Percentiles rank a stretch among this genome's conserved stretches.
Conservation (phyloP, 92 coral and sea anemone species). For the Epizoanthus ramosus region DNA sequence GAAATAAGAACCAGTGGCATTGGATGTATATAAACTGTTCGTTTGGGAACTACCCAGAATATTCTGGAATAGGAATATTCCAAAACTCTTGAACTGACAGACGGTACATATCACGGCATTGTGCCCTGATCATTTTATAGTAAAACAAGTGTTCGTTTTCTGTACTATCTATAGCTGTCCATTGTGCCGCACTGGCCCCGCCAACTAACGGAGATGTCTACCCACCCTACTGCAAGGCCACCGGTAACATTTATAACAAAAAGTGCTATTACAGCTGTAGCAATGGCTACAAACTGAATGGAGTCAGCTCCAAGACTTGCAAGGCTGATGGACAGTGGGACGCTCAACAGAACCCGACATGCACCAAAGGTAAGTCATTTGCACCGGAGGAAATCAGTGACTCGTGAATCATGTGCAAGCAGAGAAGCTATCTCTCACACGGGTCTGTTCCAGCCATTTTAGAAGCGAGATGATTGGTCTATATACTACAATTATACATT, state of each 20-base stretch:
- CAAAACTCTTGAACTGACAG: background rate
- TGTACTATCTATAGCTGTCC: slow-evolving; percentile 47
- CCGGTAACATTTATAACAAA: slow-evolving; percentile 63
- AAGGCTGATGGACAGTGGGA: slow-evolving; percentile 72
- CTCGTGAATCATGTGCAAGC: too few relatives aligned
- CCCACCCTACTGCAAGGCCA: slow-evolving; percentile 64
- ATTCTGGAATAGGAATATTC: too few relatives aligned
- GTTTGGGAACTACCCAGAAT: too few relatives aligned
- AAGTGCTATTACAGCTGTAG: slow-evolving; percentile 70
- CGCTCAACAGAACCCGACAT: slow-evolving; percentile 57
- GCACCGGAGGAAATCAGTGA: too few relatives aligned
- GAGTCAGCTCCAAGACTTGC: slow-evolving; percentile 64
- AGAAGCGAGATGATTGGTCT: too few relatives aligned
- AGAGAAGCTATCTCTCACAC: too few relatives aligned
- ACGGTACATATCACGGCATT: too few relatives aligned
- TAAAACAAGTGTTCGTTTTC: background rate
- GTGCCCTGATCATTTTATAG: background rate
- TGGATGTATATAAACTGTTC: too few relatives aligned
- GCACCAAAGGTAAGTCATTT: slow-evolving; percentile 47
- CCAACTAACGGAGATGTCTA: slow-evolving; percentile 69
- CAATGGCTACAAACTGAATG: slow-evolving; percentile 60
- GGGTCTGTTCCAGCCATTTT: too few relatives aligned
- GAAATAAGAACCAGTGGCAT: too few relatives aligned
- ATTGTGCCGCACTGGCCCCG: slow-evolving; percentile 70
- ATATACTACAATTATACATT: too few relatives aligned